Base-by-base conservation (phyloP, 2,888 invertebrate genomes). In the Drosophila prolongata region DNA sequence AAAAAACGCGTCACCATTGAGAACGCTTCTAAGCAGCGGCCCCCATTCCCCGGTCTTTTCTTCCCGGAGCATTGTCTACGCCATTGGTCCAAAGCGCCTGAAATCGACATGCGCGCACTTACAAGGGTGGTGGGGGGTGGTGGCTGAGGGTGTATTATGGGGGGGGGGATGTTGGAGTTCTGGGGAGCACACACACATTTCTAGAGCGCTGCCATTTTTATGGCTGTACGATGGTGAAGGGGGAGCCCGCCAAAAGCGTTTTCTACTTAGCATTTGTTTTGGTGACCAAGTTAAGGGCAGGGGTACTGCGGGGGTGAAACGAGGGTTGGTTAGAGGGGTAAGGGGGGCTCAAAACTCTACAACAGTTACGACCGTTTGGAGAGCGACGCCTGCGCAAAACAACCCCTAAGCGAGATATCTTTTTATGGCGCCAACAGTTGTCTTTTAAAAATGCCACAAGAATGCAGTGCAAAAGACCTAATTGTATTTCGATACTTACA, bases 11-110 rank as follows among this genome's bases (percentile, higher is more conserved):
- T 75, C 77, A 75, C 89, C 89, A 88, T 89, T 88, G 83, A 88
- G 89, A 88, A 89, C 79, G 89, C 78, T 77, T 82, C 89, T 89
- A 89, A 89, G 80, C 88, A 81, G 72, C 54, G 67, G 58, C 69
- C 54, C 77, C 75, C 73, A 76, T 59, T 55, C 80, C 61, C 42
- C 53, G 56, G 14, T 24, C 38, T 38, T 30, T 6, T 30, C 38
- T 16, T 46, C 38, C 24, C 19, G 11, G 30, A 34, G 87, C 80
- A 78, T 82, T 85, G 85, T 87, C 80, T 82, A 87, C 85, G 90
- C 87, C 78, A 88, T 88, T 88, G 88, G 88, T 90, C 87, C 77
- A 80, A 70, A 77, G 75, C 9, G 58, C 56, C 58, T 55, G 58
- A 66, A 72, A 64, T 80, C 87, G 85, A 87, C 85, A 86, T 86